Evolutionary conservation across 2,113 vertebrate genomes (phyloP).

Genomic region (Anguilla rostrata): DNA sequence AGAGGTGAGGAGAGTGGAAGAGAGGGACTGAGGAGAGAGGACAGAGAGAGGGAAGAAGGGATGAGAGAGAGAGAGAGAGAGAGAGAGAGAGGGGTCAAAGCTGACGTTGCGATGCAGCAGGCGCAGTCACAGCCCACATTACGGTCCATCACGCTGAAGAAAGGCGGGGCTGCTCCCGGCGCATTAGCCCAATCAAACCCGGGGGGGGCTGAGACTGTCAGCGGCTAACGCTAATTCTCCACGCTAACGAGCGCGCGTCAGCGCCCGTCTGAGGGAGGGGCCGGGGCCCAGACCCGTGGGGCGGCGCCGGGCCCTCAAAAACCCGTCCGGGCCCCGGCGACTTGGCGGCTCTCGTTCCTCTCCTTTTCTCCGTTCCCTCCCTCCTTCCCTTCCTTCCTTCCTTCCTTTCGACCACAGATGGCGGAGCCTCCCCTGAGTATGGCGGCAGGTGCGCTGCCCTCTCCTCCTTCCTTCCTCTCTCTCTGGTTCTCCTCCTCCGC

Average conservation of each 20-base stretch:
- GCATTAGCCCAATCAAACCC: background rate
- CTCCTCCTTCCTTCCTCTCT: background rate
- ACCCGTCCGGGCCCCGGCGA: background rate
- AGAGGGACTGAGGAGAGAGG: background rate
- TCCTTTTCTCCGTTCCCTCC: background rate
- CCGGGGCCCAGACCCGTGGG: background rate
- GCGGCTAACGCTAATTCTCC: background rate
- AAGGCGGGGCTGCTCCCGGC: background rate
- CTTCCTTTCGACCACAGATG: background rate
- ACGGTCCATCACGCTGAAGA: background rate
- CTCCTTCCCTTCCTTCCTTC: background rate
- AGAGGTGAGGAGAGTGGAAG: no score
- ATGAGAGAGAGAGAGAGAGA: background rate
- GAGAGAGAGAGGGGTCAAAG: background rate
- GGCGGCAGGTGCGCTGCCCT: background rate
- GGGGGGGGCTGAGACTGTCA: background rate
- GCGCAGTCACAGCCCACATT: background rate
- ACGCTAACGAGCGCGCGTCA: background rate
- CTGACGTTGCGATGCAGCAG: background rate
- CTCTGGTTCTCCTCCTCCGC: background rate
- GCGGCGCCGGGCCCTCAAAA: background rate
- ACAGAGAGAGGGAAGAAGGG: background rate
- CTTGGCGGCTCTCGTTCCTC: background rate
- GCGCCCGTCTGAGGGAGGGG: background rate
- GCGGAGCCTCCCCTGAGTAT: conserved; percentile 1